phyloP scores from a whole-genome alignment of 2,888 invertebrate genomes.

The Philereme vetulata region DNA sequence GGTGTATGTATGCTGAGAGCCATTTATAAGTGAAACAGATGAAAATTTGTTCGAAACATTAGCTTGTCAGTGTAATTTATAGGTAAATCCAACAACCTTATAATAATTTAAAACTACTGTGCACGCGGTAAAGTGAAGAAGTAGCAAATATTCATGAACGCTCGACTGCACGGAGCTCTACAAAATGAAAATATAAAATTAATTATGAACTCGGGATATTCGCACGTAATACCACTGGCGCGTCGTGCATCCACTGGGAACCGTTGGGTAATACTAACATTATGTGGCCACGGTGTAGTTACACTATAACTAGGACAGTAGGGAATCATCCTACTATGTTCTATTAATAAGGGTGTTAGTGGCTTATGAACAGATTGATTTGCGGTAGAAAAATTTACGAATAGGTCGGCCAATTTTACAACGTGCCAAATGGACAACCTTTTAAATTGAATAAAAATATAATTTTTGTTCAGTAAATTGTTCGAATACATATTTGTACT shows the following conservation, averaged over 20 bases:
- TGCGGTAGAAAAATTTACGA: too few species aligned
- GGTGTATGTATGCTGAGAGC: too few species aligned
- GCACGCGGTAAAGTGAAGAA: conserved; percentile 13
- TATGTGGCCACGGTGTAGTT: conserved; percentile 17
- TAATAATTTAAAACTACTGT: conserved; percentile 13
- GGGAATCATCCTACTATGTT: not conserved
- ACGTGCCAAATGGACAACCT: too few species aligned
- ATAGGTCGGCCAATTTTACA: too few species aligned
- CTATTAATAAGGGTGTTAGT: too few species aligned
- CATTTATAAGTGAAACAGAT: too few species aligned
- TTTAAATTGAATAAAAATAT: too few species aligned
- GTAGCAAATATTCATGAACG: conserved; percentile 21
- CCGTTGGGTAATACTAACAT: conserved; percentile 18
- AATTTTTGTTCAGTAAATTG: too few species aligned
- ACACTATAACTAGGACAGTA: conserved; percentile 9
- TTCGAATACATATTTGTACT: too few species aligned
- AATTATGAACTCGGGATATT: conserved; percentile 32
- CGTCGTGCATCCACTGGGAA: conserved; percentile 21
- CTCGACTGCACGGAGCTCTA: conserved; percentile 16
- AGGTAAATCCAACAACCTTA: not conserved
- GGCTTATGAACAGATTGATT: too few species aligned
- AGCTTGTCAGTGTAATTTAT: too few species aligned
- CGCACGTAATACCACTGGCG: conserved; percentile 25
- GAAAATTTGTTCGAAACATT: too few species aligned
- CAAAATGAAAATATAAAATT: conserved; percentile 32